Conservation (phyloP, 2,888 invertebrate genomes). For the Sympetrum striolatum region DNA sequence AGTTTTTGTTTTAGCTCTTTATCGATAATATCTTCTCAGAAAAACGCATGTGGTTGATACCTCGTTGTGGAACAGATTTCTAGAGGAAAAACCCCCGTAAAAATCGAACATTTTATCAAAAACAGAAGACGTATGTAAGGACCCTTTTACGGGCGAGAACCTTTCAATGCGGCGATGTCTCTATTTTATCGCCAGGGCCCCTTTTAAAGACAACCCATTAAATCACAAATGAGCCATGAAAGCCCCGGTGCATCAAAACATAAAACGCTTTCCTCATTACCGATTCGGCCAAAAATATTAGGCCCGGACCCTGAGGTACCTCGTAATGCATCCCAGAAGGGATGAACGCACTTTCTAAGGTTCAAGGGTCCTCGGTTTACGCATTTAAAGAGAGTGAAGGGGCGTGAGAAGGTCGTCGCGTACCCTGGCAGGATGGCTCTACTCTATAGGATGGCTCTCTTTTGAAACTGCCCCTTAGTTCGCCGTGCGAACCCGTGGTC, state of each 20-base stretch:
- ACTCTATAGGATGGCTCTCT: background rate
- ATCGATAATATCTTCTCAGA: no score
- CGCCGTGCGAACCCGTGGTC: background rate
- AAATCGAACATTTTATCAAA: no score
- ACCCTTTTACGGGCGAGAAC: no score
- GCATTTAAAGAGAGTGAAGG: background rate
- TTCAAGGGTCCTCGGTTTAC: background rate
- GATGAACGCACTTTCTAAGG: background rate
- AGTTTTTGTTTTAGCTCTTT: no score
- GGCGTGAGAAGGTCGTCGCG: background rate
- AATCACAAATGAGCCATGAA: background rate
- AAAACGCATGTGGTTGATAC: no score
- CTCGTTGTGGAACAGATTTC: no score
- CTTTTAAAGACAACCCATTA: background rate
- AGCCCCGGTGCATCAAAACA: background rate
- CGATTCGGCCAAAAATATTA: background rate
- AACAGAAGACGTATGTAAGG: no score
- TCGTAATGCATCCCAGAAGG: background rate
- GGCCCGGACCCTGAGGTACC: background rate
- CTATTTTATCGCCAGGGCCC: no score
- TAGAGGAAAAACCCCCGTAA: no score
- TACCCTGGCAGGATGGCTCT: background rate
- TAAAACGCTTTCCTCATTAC: background rate
- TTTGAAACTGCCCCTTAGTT: background rate
- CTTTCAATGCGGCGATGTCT: no score